phyloP scores from a whole-genome alignment of 2,113 vertebrate species.

The Ammodytes marinus region DNA sequence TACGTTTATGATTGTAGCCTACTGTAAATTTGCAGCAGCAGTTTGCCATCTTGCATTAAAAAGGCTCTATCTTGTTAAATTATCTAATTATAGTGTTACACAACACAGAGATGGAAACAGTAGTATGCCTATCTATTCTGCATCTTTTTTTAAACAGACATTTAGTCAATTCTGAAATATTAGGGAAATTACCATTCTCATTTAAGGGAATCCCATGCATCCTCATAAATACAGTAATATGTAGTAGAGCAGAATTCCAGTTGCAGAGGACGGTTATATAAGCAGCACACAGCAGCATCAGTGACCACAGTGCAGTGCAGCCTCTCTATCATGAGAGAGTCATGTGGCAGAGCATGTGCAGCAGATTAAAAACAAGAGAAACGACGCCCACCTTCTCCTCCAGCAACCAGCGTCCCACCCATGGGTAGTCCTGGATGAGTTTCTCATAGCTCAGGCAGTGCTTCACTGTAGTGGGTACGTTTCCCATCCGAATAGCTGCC shows the following conservation, averaged over 20 bases:
- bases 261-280: conserved; percentile 22
- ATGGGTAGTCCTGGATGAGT: conserved; percentile 88
- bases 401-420: conserved; percentile 84
- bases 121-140: background rate
- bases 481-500: conserved; percentile 86
- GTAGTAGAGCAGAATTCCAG: background rate
- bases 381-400: conserved; percentile 82
- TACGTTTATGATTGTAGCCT: background rate
- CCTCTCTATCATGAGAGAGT: conserved; percentile 53
- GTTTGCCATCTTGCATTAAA: background rate
- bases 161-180: background rate
- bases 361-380: conserved; percentile 58
- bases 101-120: background rate
- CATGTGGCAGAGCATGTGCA: conserved; percentile 72
- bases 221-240: background rate
- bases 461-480: conserved; percentile 89
- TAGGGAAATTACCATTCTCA: background rate
- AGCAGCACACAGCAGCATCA: conserved; percentile 25
- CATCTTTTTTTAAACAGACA: background rate
- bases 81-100: background rate
- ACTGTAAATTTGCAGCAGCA: background rate
- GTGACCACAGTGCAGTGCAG: conserved; percentile 24
- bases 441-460: conserved; percentile 92
- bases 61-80: background rate
- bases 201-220: background rate